Evolutionary conservation across 2,797 vertebrate species (phyloP).

Genomic region (Sebastes cheni): DNA sequence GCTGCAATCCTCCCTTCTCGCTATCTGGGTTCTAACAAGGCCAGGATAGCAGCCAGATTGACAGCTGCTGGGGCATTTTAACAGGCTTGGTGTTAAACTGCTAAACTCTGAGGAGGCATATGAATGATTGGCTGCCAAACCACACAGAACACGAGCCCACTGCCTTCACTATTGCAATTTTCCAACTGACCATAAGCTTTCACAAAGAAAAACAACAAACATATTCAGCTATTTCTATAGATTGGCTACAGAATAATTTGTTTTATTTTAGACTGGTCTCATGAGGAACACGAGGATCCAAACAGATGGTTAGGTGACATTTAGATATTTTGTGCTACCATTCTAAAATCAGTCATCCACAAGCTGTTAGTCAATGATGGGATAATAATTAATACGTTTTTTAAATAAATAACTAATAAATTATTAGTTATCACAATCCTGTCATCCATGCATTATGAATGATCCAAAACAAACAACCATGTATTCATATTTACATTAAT

Average conservation of each 20-base stretch:
- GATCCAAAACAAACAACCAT: neutral
- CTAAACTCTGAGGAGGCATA: slow-evolving; percentile 71
- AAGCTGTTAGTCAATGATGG: neutral
- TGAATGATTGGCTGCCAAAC: slow-evolving; percentile 73
- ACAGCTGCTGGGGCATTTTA: slow-evolving; percentile 80
- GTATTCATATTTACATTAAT: neutral
- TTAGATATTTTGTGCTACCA: neutral
- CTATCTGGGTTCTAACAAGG: slow-evolving; percentile 76
- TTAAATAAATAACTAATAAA: neutral
- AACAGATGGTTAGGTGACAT: neutral
- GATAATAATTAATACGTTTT: neutral
- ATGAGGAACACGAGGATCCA: neutral
- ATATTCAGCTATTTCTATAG: slow-evolving; percentile 3
- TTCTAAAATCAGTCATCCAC: neutral
- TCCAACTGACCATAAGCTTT: slow-evolving; percentile 61
- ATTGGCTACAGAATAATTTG: neutral
- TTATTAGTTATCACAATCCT: neutral
- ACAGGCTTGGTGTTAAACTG: slow-evolving; percentile 79
- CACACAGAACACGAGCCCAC: slow-evolving; percentile 60
- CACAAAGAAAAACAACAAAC: slow-evolving; percentile 16
- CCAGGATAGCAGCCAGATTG: slow-evolving; percentile 75
- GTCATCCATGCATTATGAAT: neutral
- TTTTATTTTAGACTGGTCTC: neutral
- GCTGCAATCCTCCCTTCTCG: slow-evolving; percentile 48
- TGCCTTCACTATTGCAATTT: slow-evolving; percentile 46